Evolutionary conservation across 2,888 invertebrate genomes (phyloP), one percentile per base, ranked within the genome.

Genomic region (Troides aeacus): DNA sequence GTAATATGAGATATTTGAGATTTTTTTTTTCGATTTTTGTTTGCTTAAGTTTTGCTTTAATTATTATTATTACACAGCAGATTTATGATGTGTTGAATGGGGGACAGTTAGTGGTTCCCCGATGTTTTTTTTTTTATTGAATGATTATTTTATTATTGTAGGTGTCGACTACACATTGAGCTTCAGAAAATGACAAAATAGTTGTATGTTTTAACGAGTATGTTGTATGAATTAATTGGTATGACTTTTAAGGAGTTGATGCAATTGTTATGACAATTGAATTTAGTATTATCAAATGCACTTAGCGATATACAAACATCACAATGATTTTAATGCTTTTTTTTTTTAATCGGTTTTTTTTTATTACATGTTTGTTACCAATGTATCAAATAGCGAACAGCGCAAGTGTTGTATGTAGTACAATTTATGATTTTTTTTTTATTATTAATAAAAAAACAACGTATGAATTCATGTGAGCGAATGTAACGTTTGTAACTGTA

Each of bases 31-130:
- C 30, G 42, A 62, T 46, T 68, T 68, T 68, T 81, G 80, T 86
- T 86, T 83, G 83, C 83, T 84, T 86, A 84, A 85, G 86, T 82
- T 84, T 88, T 84, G 89, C 88, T 89, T 88, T 90, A 89, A 89
- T 85, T 86, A 86, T 81, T 84, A 88, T 85, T 85, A 84, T 86
- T 84, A 89, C 78, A 81, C 85, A 78, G 81, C 84, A 84, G 82
- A 83, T 88, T 77, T 83, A 78, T 75, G 73, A 76, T 82, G 84
- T 85, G 81, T 89, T 87, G 81, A 84, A 83, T 82, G 82, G 80
- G 81, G 87, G 87, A 83, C 82, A 78, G 75, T 79, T 77, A 77
- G 83, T 81, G 81, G 84, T 87, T 85, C 77, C 71, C 72, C 76
- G 82, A 81, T 80, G 79, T 80, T 76, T 83, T 81, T 80, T 80